A percentile compares a stretch with the other conserved stretches of the same genome.
Conservation (phyloP, 2,797 vertebrate species). For the Ambastaia sidthimunki region DNA sequence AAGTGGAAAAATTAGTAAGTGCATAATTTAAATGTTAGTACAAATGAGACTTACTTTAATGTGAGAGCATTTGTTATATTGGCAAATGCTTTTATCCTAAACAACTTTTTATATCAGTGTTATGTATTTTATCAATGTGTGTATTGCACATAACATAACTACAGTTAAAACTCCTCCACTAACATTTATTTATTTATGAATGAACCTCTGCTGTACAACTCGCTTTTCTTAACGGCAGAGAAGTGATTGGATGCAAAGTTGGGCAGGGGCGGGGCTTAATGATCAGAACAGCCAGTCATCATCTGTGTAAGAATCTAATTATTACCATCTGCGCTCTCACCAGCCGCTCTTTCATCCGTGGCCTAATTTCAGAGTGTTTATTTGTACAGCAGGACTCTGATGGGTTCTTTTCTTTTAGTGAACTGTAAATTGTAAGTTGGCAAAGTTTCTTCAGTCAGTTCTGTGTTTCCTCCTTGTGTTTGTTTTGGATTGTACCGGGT, state of each 20-base stretch:
- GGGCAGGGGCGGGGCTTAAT: neutral
- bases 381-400: constrained; percentile 38
- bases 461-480: constrained; percentile 39
- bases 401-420: constrained; percentile 30
- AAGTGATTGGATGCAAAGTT: constrained; percentile 1
- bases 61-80: no score
- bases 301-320: constrained; percentile 26
- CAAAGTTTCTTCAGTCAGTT: constrained; percentile 20
- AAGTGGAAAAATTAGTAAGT: no score
- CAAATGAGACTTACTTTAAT: no score
- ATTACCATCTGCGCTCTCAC: constrained; percentile 39
- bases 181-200: neutral
- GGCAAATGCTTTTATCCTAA: no score
- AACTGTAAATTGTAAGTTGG: constrained; percentile 9
- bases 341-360: constrained; percentile 29
- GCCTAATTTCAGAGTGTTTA: constrained; percentile 40
- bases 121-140: no score
- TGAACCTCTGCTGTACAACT: neutral
- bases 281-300: neutral
- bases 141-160: no score
- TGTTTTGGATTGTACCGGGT: constrained; percentile 28
- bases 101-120: no score
- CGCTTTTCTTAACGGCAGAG: neutral
- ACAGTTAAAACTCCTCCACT: neutral
- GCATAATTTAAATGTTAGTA: no score